Evolutionary conservation across 2,888 invertebrate genomes (phyloP).

Genomic region (Folsomia candida): DNA sequence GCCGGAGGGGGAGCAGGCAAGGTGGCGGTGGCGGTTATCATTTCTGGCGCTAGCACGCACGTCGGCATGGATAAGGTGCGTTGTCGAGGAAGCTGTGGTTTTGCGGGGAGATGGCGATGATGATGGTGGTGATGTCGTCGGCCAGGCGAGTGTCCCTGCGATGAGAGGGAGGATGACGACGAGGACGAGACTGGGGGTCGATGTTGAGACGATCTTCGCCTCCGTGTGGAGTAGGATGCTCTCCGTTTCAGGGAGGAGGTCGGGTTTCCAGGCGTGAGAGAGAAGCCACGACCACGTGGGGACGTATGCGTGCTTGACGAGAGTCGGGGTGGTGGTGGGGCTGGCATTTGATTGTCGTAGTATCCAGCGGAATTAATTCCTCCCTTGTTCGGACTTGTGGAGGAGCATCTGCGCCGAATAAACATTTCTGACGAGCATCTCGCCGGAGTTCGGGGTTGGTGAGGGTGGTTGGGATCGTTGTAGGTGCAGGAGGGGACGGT

Average conservation of each 20-base stretch:
- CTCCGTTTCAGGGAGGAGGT: background rate
- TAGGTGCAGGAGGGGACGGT: conserved; percentile 18
- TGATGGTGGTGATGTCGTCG: background rate
- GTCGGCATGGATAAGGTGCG: conserved; percentile 34
- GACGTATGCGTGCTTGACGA: background rate
- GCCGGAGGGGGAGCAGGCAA: background rate
- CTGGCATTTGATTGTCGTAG: background rate
- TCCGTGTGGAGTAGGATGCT: background rate
- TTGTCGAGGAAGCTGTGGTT: conserved; percentile 18
- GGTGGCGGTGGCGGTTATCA: background rate
- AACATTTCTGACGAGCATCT: conserved; percentile 14
- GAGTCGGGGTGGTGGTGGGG: background rate
- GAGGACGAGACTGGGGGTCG: background rate
- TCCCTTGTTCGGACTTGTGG: background rate
- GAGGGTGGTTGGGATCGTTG: background rate
- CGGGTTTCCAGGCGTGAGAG: background rate
- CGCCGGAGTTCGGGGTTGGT: conserved; percentile 27
- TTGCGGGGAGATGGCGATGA: background rate
- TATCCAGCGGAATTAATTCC: background rate
- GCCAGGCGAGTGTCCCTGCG: background rate
- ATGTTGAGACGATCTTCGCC: conserved; percentile 19
- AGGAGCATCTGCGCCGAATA: conserved; percentile 34
- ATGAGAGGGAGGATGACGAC: conserved; percentile 18
- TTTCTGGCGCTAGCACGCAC: conserved; percentile 13
- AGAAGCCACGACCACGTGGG: background rate